Evolutionary conservation across 1,140 invertebrate species (phyloP).

Genomic region (Drosophila repletoides): DNA sequence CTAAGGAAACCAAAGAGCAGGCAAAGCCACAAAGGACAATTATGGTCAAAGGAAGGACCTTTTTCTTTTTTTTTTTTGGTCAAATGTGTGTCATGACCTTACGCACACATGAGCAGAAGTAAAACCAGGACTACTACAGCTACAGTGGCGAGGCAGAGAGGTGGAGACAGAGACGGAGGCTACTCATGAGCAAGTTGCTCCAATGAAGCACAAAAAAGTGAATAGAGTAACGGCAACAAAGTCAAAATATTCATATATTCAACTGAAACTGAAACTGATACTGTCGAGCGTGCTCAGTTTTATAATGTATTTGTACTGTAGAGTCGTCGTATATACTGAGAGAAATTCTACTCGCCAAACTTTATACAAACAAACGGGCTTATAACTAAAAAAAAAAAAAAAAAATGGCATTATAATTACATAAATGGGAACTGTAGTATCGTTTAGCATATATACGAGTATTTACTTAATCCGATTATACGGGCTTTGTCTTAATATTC

Average conservation of each 20-base stretch:
- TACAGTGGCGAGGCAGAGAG: no score
- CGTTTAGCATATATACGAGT: no score
- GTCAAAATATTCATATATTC: conserved; percentile 17
- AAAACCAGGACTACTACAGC: conserved; percentile 1
- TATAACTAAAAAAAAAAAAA: background rate
- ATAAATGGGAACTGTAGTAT: no score
- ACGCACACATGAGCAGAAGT: conserved; percentile 22
- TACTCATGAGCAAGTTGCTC: background rate
- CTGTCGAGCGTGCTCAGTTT: no score
- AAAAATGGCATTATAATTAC: background rate
- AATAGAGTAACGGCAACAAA: conserved; percentile 23
- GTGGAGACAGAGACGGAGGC: background rate
- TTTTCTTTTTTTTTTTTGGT: conserved; percentile 7
- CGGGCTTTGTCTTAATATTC: no score
- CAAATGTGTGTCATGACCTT: conserved; percentile 46
- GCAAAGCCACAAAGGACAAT: conserved; percentile 26
- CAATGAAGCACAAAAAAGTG: conserved; percentile 25
- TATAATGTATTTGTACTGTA: no score
- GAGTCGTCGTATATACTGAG: no score
- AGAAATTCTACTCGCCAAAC: background rate
- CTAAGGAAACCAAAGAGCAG: conserved; percentile 1
- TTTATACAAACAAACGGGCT: background rate
- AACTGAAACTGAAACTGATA: background rate
- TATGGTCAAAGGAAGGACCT: conserved; percentile 5
- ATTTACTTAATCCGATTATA: no score